These are phyloP conservation scores for Dascillus cervinus DNA, from an alignment of 2,888 invertebrate genomes.

Conservation along the genomic window DNA sequence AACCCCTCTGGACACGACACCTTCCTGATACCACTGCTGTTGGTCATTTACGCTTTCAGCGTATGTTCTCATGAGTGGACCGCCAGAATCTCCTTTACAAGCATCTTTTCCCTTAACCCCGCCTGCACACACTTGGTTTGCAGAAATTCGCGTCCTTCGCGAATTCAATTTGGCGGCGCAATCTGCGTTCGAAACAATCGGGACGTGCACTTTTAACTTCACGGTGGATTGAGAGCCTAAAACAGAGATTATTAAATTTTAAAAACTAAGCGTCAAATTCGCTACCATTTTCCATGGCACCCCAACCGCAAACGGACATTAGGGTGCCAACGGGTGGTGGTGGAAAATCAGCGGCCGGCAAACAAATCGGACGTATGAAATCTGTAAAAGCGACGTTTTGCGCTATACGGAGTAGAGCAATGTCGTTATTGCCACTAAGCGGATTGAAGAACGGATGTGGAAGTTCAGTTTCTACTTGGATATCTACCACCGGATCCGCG, in stretches of 20 bases:
- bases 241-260: background rate
- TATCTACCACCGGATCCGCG: slow-evolving; percentile 31
- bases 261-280: background rate
- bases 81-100: background rate
- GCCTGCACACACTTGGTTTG: background rate
- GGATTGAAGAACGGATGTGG: slow-evolving; percentile 33
- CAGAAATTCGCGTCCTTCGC: background rate
- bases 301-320: slow-evolving; percentile 13
- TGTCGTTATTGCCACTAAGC: slow-evolving; percentile 25
- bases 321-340: slow-evolving; percentile 3
- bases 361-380: slow-evolving; percentile 49
- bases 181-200: background rate
- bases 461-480: slow-evolving; percentile 36
- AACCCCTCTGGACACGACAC: background rate
- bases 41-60: background rate
- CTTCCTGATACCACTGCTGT: background rate
- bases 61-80: background rate
- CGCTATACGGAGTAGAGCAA: slow-evolving; percentile 7
- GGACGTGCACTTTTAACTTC: background rate
- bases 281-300: slow-evolving; percentile 1
- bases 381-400: slow-evolving; percentile 25
- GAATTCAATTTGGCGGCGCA: background rate
- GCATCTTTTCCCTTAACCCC: background rate
- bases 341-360: slow-evolving; percentile 36
- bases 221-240: background rate